phyloP scores from a whole-genome alignment of 2,113 vertebrate species.

The Brevimyrus niger region DNA sequence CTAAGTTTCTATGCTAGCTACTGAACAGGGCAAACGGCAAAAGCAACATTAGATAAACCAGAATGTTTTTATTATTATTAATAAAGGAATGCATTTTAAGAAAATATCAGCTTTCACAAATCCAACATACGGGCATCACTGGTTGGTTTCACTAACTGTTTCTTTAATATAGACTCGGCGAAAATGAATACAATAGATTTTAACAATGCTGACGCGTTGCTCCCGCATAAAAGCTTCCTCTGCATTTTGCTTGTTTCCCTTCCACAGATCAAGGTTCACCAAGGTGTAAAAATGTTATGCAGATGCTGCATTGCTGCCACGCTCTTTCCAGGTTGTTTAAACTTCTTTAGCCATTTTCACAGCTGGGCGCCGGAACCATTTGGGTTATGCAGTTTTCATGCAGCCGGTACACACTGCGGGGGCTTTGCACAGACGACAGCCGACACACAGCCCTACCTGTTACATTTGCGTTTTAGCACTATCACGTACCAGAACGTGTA shows the following conservation, averaged over 20 bases:
- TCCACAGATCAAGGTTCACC: background rate
- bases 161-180: background rate
- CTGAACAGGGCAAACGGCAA: background rate
- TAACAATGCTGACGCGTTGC: background rate
- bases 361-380: background rate
- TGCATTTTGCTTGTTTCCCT: background rate
- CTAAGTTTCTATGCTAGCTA: background rate
- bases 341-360: background rate
- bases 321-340: background rate
- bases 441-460: background rate
- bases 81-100: background rate
- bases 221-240: background rate
- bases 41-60: background rate
- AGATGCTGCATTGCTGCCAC: background rate
- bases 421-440: background rate
- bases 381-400: background rate
- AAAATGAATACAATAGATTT: background rate
- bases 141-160: background rate
- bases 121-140: background rate
- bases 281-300: background rate
- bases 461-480: background rate
- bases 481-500: background rate
- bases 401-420: background rate
- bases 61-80: background rate
- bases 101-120: background rate